A percentile compares a stretch with the other conserved stretches of the same genome.
phyloP scores from a whole-genome alignment of 2,797 vertebrate genomes.

The Centropyge bicolor region DNA sequence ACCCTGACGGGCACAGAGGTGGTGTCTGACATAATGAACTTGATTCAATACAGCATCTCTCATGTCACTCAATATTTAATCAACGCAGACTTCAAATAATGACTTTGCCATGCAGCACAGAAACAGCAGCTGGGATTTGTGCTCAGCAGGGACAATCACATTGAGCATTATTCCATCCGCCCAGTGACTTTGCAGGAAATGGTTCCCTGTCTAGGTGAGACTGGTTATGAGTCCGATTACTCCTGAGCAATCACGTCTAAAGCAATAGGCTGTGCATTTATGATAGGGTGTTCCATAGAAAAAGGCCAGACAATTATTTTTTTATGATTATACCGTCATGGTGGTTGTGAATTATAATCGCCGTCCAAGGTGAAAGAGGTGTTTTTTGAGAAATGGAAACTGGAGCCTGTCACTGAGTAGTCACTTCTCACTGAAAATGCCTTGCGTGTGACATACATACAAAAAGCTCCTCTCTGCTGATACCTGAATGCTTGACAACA shows the following conservation, averaged over 20 bases:
- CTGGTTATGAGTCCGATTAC: slow-evolving; percentile 61
- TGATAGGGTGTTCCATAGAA: slow-evolving; percentile 48
- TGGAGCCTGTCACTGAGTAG: slow-evolving; percentile 19
- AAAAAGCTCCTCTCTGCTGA: slow-evolving; percentile 9
- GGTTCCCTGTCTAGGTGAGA: slow-evolving; percentile 42
- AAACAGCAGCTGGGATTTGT: slow-evolving; percentile 38
- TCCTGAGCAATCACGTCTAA: slow-evolving; percentile 55
- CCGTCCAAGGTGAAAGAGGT: slow-evolving; percentile 61
- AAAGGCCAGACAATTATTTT: slow-evolving; percentile 60
- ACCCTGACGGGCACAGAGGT: slow-evolving; percentile 20
- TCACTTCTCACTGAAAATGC: slow-evolving; percentile 34
- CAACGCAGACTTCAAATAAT: slow-evolving; percentile 60
- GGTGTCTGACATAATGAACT: slow-evolving; percentile 45
- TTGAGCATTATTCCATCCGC: slow-evolving; percentile 48
- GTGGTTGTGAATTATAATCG: slow-evolving; percentile 67
- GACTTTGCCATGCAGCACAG: slow-evolving; percentile 54
- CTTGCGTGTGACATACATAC: slow-evolving; percentile 25
- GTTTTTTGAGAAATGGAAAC: slow-evolving; percentile 38
- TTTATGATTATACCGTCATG: slow-evolving; percentile 60
- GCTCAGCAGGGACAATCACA: slow-evolving; percentile 42
- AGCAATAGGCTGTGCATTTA: slow-evolving; percentile 59
- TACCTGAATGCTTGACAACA: neutral
- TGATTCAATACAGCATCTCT: slow-evolving; percentile 50
- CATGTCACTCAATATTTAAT: slow-evolving; percentile 71
- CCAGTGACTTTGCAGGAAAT: slow-evolving; percentile 65